phyloP scores from a whole-genome alignment of 2,888 invertebrate species.

The Synanthedon tipuliformis region DNA sequence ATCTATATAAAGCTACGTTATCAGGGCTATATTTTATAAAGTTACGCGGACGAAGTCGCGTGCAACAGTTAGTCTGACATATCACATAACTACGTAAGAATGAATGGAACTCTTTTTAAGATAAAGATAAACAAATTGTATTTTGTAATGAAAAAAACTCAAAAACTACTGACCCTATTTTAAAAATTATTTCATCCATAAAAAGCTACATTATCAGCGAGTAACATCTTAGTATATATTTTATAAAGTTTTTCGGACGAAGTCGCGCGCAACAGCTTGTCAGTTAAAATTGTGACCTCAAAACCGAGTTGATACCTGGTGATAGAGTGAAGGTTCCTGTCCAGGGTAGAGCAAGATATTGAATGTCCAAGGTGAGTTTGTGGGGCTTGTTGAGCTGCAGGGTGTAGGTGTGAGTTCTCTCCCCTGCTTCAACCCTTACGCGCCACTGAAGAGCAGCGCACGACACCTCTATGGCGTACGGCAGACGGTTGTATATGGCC shows the following conservation, averaged over 20 bases:
- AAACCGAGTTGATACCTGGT: constrained; percentile 38
- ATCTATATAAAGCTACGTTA: too few species aligned
- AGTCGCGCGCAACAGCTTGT: background rate
- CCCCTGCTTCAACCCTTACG: constrained; percentile 78
- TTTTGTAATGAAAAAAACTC: background rate
- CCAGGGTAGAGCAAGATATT: constrained; percentile 79
- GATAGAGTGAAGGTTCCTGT: constrained; percentile 76
- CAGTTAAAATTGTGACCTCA: too few species aligned
- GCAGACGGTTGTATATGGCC: constrained; percentile 80
- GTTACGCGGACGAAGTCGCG: too few species aligned
- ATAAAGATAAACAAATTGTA: too few species aligned
- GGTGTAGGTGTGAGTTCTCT: constrained; percentile 76
- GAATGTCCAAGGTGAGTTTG: constrained; percentile 54
- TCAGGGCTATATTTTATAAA: too few species aligned
- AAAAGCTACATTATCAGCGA: too few species aligned
- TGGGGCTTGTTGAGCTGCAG: constrained; percentile 73
- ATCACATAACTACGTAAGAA: too few species aligned
- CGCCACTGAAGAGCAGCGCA: constrained; percentile 20
- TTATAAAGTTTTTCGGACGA: too few species aligned
- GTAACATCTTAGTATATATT: too few species aligned
- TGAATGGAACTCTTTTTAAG: background rate
- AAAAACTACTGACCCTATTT: background rate
- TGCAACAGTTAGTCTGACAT: too few species aligned
- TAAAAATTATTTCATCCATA: too few species aligned
- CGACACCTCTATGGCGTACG: constrained; percentile 73